Evolutionary conservation across 1,140 invertebrate genomes (phyloP).

Genomic region (Berghia stephanieae): DNA sequence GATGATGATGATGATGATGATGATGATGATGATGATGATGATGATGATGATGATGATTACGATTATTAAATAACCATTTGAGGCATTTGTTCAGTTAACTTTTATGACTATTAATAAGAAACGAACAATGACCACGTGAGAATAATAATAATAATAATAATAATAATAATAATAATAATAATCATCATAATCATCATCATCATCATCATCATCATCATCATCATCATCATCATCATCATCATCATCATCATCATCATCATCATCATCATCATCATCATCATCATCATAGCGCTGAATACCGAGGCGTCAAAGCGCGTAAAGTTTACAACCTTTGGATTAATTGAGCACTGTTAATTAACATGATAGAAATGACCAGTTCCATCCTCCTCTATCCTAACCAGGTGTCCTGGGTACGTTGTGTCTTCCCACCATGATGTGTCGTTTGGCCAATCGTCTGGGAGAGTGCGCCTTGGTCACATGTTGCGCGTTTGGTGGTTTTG

Average conservation of each 20-base stretch:
- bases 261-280: neutral
- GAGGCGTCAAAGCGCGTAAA: neutral
- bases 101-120: too few species aligned
- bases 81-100: too few species aligned
- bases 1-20: too few species aligned
- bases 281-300: neutral
- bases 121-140: too few species aligned
- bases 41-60: too few species aligned
- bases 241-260: neutral
- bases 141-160: too few species aligned
- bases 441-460: constrained; percentile 34
- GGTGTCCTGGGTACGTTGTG: constrained; percentile 38
- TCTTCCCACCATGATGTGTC: constrained; percentile 40
- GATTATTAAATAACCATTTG: too few species aligned
- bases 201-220: too few species aligned
- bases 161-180: too few species aligned
- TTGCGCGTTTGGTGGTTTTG: constrained; percentile 37
- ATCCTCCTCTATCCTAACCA: constrained; percentile 3
- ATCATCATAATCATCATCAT: too few species aligned
- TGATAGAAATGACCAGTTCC: neutral
- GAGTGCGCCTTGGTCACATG: constrained; percentile 45
- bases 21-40: too few species aligned
- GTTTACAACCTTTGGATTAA: neutral
- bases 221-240: too few species aligned
- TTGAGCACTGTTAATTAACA: neutral